Conservation (phyloP, 1,140 invertebrate species). For the Drosophila kohkoa region DNA sequence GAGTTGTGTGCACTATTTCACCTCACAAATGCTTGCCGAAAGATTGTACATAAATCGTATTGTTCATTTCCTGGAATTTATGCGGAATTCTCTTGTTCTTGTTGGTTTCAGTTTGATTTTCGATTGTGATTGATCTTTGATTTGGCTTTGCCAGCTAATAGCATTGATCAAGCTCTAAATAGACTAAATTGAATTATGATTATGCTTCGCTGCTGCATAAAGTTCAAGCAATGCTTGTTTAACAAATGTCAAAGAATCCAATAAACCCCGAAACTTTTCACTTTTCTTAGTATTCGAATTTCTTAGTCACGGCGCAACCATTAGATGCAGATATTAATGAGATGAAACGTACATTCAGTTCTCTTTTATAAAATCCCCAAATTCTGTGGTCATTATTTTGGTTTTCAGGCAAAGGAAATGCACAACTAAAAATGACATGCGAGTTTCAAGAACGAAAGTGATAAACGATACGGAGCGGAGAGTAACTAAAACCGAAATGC, state of each 20-base stretch:
- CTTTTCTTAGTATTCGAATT: background rate
- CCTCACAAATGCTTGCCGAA: conserved; percentile 9
- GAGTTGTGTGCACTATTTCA: conserved; percentile 49
- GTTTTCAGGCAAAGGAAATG: background rate
- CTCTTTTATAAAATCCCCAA: conserved; percentile 35
- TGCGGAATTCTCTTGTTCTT: conserved; percentile 63
- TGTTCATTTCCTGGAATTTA: conserved; percentile 80
- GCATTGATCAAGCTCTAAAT: conserved; percentile 48
- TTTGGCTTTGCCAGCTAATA: conserved; percentile 59
- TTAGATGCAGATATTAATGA: conserved; percentile 55
- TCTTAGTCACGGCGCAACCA: conserved; percentile 57
- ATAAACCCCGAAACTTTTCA: background rate
- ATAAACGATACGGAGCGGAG: conserved; percentile 64
- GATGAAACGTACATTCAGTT: conserved; percentile 26
- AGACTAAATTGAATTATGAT: conserved; percentile 16
- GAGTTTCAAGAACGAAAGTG: conserved; percentile 72
- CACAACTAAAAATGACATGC: conserved; percentile 58
- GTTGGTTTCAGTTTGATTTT: conserved; percentile 31
- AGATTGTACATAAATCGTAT: conserved; percentile 56
- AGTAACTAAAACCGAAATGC: conserved; percentile 20
- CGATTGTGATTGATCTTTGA: conserved; percentile 76
- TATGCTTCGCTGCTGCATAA: background rate
- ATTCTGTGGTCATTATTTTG: conserved; percentile 50
- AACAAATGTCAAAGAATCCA: background rate
- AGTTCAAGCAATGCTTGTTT: background rate